A percentile compares a stretch with the other conserved stretches of the same genome.
phyloP scores from a whole-genome alignment of 2,888 invertebrate genomes.

The Lithophane ornitopus region DNA sequence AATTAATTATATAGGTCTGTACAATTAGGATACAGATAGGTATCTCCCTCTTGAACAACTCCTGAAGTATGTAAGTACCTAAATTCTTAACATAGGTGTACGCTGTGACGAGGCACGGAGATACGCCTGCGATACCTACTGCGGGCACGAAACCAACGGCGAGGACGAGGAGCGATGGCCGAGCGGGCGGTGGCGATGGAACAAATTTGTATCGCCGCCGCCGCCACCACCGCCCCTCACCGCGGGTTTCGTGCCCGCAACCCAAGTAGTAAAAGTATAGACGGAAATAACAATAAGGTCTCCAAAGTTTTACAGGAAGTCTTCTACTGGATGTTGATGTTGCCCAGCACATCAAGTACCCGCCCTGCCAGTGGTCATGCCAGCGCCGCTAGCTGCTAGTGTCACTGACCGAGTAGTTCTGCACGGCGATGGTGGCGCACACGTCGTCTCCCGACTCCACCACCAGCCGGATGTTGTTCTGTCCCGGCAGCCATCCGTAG shows the following conservation, averaged over 20 bases:
- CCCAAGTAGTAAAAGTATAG: no score
- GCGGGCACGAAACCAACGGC: no score
- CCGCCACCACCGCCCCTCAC: no score
- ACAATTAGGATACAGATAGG: no score
- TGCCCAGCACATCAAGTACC: neutral
- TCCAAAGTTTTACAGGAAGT: neutral
- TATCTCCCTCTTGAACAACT: no score
- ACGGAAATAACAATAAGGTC: no score
- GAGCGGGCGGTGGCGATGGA: no score
- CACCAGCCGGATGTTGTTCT: conserved; percentile 80
- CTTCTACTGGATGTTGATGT: neutral
- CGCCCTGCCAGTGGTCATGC: neutral
- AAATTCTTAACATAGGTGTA: neutral
- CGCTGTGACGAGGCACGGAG: neutral
- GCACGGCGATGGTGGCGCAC: conserved; percentile 83
- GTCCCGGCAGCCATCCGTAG: conserved; percentile 76
- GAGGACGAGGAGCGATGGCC: no score
- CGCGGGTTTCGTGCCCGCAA: no score
- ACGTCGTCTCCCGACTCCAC: conserved; percentile 78
- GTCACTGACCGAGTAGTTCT: conserved; percentile 75
- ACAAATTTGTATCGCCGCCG: no score
- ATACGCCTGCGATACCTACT: no score
- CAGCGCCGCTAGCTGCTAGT: neutral
- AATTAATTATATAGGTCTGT: neutral
- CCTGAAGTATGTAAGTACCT: neutral